phyloP scores from a whole-genome alignment of 2,888 invertebrate species.

The Chrysina gloriosa region DNA sequence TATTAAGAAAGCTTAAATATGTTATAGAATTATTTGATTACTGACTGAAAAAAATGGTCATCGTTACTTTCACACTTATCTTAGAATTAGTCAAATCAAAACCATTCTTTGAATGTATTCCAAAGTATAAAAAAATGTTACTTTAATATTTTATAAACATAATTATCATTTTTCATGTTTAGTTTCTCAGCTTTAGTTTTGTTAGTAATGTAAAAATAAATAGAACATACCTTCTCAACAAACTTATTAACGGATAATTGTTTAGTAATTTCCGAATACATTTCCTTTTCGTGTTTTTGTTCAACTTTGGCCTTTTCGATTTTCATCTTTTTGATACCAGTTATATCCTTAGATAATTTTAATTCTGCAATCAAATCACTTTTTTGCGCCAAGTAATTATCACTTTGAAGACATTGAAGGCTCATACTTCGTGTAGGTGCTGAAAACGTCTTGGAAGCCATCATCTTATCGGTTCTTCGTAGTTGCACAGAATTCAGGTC shows the following conservation, averaged over 20 bases:
- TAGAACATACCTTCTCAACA: slow-evolving; percentile 83
- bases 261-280: slow-evolving; percentile 85
- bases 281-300: slow-evolving; percentile 83
- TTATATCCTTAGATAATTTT: slow-evolving; percentile 91
- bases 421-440: slow-evolving; percentile 82
- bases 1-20: too few relatives aligned
- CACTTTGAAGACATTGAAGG: slow-evolving; percentile 78
- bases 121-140: too few relatives aligned
- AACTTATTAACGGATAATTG: slow-evolving; percentile 88
- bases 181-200: too few relatives aligned
- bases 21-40: too few relatives aligned
- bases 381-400: slow-evolving; percentile 80
- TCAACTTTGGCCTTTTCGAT: slow-evolving; percentile 89
- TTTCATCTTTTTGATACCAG: slow-evolving; percentile 93
- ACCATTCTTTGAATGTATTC: too few relatives aligned
- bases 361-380: slow-evolving; percentile 91
- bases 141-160: too few relatives aligned
- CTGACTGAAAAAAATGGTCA: too few relatives aligned
- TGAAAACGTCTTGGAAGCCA: slow-evolving; percentile 85
- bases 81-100: too few relatives aligned
- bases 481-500: slow-evolving; percentile 87
- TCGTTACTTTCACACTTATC: too few relatives aligned
- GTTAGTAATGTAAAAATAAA: slow-evolving; percentile 3
- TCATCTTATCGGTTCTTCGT: slow-evolving; percentile 79
- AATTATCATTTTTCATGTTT: too few relatives aligned